These are phyloP conservation scores for Xylocampa areola DNA, from an alignment of 2,888 invertebrate genomes.

Conservation along the genomic window DNA sequence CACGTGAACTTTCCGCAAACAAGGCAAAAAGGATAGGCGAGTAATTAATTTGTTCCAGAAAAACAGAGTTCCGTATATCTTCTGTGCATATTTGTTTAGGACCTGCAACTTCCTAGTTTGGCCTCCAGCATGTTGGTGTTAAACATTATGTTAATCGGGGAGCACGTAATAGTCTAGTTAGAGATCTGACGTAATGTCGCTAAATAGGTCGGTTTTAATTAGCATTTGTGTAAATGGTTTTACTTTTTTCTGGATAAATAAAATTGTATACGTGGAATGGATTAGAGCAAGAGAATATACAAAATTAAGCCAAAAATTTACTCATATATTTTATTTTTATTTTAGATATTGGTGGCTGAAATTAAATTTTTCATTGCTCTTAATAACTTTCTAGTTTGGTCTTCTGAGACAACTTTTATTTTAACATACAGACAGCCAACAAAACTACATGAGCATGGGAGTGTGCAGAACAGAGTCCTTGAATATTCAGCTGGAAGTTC, in stretches of 20 bases:
- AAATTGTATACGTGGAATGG: too few species aligned
- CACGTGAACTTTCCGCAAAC: conserved; percentile 49
- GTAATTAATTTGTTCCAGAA: conserved; percentile 60
- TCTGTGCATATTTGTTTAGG: conserved; percentile 57
- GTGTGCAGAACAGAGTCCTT: conserved; percentile 84
- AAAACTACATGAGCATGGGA: conserved; percentile 84
- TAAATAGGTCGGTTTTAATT: conserved; percentile 26
- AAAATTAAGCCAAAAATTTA: too few species aligned
- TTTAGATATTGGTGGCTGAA: too few species aligned
- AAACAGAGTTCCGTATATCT: conserved; percentile 44
- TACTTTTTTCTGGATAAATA: too few species aligned
- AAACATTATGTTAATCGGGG: conserved; percentile 57
- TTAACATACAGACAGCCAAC: conserved; percentile 72
- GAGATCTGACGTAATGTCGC: conserved; percentile 15
- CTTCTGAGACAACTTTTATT: too few species aligned
- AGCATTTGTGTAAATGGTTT: neutral
- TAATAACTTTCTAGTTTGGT: too few species aligned
- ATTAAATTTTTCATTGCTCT: too few species aligned
- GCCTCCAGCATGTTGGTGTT: conserved; percentile 38
- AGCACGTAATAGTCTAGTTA: conserved; percentile 38
- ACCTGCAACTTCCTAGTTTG: conserved; percentile 47
- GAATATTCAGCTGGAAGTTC: conserved; percentile 84
- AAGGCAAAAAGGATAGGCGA: conserved; percentile 48
- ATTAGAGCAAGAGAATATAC: too few species aligned
- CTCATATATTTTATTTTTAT: too few species aligned